phyloP scores from a whole-genome alignment of 2,888 invertebrate species.

The Trypoxylon attenuatum region DNA sequence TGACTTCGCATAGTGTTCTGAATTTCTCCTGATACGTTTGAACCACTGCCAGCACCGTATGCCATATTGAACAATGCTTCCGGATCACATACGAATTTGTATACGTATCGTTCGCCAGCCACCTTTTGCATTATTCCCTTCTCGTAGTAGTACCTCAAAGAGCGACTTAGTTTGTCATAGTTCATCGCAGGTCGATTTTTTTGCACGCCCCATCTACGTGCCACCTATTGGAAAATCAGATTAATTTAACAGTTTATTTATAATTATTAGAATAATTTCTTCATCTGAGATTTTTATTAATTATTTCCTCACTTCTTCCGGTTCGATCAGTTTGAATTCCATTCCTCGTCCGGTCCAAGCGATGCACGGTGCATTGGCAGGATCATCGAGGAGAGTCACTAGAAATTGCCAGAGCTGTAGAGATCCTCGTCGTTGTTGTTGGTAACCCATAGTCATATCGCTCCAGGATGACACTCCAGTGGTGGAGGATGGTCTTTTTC shows the following conservation, averaged over 20 bases:
- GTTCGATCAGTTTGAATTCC: conserved; percentile 96
- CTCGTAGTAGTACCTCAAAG: conserved; percentile 96
- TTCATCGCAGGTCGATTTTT: conserved; percentile 98
- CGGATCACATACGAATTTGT: conserved; percentile 97
- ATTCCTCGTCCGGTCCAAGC: conserved; percentile 97
- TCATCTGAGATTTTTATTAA: background rate
- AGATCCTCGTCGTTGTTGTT: conserved; percentile 85
- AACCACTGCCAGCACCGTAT: conserved; percentile 75
- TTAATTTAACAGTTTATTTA: too few species aligned
- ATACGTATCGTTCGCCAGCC: conserved; percentile 95
- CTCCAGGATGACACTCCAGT: conserved; percentile 61
- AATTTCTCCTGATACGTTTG: conserved; percentile 58
- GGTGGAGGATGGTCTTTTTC: conserved; percentile 59
- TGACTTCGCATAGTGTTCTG: conserved; percentile 57
- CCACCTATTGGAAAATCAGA: conserved; percentile 80
- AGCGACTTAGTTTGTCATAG: conserved; percentile 95
- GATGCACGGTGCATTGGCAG: conserved; percentile 86
- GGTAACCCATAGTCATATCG: conserved; percentile 64
- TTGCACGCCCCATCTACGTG: conserved; percentile 95
- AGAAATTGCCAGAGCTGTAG: conserved; percentile 97
- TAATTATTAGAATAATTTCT: background rate
- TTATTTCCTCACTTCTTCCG: conserved; percentile 95
- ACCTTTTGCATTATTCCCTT: conserved; percentile 99
- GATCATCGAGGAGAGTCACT: conserved; percentile 86
- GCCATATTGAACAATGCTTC: conserved; percentile 92